These are phyloP conservation scores for Cossypha heuglini DNA, from an alignment of 2,797 vertebrate genomes.

Conservation along the genomic window DNA sequence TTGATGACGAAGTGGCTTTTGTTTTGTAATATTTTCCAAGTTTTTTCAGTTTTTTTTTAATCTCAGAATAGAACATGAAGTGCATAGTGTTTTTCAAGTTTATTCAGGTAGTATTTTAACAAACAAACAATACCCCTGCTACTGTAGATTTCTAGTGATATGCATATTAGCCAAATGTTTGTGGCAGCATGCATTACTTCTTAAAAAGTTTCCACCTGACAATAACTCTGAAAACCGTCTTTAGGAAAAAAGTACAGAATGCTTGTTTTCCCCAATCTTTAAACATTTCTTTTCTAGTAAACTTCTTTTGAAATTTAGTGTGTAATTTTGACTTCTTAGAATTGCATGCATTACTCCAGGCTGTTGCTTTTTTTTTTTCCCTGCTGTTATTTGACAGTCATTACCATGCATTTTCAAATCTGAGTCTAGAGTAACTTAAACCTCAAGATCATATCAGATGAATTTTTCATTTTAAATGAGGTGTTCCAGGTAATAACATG, in stretches of 20 bases:
- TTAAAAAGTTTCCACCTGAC: not conserved
- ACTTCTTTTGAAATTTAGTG: not conserved
- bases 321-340: not conserved
- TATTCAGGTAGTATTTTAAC: not conserved
- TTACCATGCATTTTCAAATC: not conserved
- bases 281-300: not conserved
- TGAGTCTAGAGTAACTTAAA: not conserved
- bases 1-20: not conserved
- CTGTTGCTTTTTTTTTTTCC: not conserved
- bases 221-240: not conserved
- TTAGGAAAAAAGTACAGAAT: not conserved
- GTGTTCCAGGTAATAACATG: not conserved
- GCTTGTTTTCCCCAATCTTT: not conserved
- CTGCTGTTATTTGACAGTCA: not conserved
- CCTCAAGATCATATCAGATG: not conserved
- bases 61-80: not conserved
- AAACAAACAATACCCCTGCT: not conserved
- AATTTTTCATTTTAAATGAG: constrained; percentile 57
- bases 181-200: not conserved
- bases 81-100: not conserved
- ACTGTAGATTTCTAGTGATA: not conserved
- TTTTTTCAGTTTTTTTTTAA: not conserved
- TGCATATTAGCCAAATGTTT: not conserved
- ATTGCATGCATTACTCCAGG: not conserved
- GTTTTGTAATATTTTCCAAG: not conserved